phyloP scores from a whole-genome alignment of 2,797 vertebrate genomes.

The Phoxinus dragarum region DNA sequence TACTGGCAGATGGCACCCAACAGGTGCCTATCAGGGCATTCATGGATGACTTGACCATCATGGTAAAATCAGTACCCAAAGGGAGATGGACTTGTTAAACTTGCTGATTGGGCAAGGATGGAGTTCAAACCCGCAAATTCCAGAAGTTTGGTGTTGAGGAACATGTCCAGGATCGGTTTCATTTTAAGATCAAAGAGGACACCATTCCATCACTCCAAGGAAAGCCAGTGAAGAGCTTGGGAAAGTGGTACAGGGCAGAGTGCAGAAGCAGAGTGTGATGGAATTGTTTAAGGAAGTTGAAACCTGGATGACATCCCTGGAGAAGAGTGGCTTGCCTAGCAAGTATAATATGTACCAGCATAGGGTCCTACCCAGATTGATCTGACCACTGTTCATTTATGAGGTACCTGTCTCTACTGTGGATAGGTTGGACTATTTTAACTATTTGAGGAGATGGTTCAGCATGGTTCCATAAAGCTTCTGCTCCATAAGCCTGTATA shows the following conservation, averaged over 20 bases:
- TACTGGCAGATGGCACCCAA: neutral
- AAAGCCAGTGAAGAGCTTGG: neutral
- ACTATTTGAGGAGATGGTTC: neutral
- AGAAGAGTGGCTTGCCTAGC: neutral
- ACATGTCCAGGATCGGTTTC: neutral
- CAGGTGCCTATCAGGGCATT: neutral
- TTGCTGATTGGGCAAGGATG: fast-evolving
- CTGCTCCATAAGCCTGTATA: neutral
- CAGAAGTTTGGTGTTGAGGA: neutral
- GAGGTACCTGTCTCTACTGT: neutral
- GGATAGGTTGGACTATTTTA: neutral
- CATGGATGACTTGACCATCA: neutral
- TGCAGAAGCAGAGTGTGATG: neutral
- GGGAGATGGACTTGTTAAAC: neutral
- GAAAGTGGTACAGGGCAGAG: neutral
- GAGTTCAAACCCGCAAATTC: neutral
- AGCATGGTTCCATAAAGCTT: neutral
- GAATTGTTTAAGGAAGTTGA: neutral
- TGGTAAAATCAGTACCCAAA: neutral
- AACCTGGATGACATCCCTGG: neutral
- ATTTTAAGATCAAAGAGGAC: neutral
- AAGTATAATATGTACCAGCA: neutral
- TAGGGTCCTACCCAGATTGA: too few species aligned
- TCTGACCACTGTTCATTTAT: neutral
- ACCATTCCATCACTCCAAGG: neutral